Evolutionary conservation across 2,797 vertebrate genomes (phyloP).

Genomic region (Triplophysa yarkandensis): DNA sequence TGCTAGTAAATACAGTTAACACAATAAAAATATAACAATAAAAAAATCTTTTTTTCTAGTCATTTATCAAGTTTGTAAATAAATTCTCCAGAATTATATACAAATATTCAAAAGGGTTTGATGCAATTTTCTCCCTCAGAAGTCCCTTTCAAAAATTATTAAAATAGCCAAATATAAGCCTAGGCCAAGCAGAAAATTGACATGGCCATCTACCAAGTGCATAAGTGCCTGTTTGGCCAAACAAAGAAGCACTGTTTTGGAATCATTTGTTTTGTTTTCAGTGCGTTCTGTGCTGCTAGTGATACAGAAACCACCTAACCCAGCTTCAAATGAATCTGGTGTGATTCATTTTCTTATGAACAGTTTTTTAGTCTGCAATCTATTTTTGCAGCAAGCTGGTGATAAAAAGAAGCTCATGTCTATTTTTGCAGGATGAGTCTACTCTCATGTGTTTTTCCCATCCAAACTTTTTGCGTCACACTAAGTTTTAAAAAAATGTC

Average conservation of each 20-base stretch:
- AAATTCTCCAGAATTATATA: too few relatives aligned
- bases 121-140: too few relatives aligned
- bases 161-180: too few relatives aligned
- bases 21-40: too few relatives aligned
- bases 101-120: too few relatives aligned
- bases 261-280: background rate
- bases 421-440: constrained; percentile 26
- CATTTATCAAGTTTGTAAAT: too few relatives aligned
- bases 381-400: constrained; percentile 37
- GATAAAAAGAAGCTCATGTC: constrained; percentile 19
- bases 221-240: background rate
- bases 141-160: background rate
- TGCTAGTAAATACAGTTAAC: too few relatives aligned
- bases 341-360: constrained; percentile 44
- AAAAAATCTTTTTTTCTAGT: too few relatives aligned
- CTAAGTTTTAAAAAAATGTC: background rate
- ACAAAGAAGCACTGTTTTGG: background rate
- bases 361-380: constrained; percentile 22
- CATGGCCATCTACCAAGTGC: background rate
- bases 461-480: background rate
- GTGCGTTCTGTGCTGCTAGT: background rate
- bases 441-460: background rate
- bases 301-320: background rate
- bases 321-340: constrained; percentile 32
- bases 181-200: background rate